Evolutionary conservation across 2,113 vertebrate genomes (phyloP).

Genomic region (Gasterosteus aculeatus): DNA sequence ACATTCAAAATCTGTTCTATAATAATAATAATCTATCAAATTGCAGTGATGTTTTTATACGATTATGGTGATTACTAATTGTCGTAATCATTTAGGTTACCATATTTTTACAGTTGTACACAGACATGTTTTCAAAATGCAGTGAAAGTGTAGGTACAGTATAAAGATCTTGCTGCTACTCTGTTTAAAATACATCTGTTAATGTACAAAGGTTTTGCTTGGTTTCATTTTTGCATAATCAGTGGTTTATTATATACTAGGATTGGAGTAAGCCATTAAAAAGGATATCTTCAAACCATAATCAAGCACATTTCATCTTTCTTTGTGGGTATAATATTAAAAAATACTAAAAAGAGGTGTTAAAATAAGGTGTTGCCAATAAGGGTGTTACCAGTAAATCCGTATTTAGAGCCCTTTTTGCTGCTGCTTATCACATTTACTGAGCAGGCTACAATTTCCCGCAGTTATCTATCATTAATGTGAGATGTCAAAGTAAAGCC

Average conservation of each 20-base stretch:
- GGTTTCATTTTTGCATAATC: neutral
- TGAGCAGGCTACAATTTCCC: slow-evolving; percentile 51
- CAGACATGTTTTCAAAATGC: neutral
- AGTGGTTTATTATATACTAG: neutral
- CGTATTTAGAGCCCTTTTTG: neutral
- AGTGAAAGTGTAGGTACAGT: neutral
- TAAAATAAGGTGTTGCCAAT: neutral
- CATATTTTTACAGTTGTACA: neutral
- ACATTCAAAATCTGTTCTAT: neutral
- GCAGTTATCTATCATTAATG: slow-evolving; percentile 73
- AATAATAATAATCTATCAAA: neutral
- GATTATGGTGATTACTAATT: neutral
- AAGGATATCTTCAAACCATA: neutral
- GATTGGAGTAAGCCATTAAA: neutral
- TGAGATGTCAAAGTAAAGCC: slow-evolving; percentile 66
- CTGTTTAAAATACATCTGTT: neutral
- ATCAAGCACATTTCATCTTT: neutral
- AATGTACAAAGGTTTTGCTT: neutral
- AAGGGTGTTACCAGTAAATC: neutral
- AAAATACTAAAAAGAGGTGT: neutral
- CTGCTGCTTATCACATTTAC: slow-evolving; percentile 19
- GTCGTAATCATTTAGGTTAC: neutral
- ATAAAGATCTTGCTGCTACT: neutral
- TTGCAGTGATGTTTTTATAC: neutral
- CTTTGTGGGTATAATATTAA: neutral